Evolutionary conservation across 2,113 vertebrate genomes (phyloP), one percentile per base, ranked within the genome.

Genomic region (Eublepharis macularius): DNA sequence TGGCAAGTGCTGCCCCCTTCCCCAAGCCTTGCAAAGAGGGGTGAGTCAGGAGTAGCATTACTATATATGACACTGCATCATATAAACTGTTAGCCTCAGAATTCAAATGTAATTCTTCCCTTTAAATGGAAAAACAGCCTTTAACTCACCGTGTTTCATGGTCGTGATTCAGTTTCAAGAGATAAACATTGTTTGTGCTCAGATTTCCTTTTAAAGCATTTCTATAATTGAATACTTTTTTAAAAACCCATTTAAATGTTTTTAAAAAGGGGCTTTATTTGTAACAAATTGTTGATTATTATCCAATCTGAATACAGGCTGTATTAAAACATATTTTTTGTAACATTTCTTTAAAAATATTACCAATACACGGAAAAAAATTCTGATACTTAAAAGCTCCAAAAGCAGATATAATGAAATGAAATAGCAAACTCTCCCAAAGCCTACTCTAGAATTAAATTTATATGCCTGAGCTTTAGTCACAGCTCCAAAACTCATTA

Each of bases 401-500:
- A 29, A 54, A 43, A 76, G 12, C 13, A 68, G 4, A 24, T 39
- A 69, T 54, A 86, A 86, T 65, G 41, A 69, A 85, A 41, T 60
- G 43, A 86, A 69, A 81, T 54, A 51, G 24, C 47, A 49, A 81
- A 41, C 10, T 36, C 63, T 66, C 60, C 77, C 34, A 29, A 68
- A 75, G 45, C 49, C 60, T n/a, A 69, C 39, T 51, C 65, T 57
- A 63, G 76, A 80, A 88, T 84, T 66, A 80, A 80, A 80, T 88
- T 75, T 68, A 84, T 80, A 84, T 57, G 76, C 60, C 39, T 76
- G 60, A 68, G 69, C 32, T 76, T 88, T 88, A 84, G 77, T 69
- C 70, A 80, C 76, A 88, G 70, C 60, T 80, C 47, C 32, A 84
- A 83, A 81, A 69, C 76, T 84, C 86, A 85, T 81, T 82, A 78